These are phyloP conservation scores for Percopsis transmontana DNA, from an alignment of 2,113 vertebrate species.

Conservation along the genomic window DNA sequence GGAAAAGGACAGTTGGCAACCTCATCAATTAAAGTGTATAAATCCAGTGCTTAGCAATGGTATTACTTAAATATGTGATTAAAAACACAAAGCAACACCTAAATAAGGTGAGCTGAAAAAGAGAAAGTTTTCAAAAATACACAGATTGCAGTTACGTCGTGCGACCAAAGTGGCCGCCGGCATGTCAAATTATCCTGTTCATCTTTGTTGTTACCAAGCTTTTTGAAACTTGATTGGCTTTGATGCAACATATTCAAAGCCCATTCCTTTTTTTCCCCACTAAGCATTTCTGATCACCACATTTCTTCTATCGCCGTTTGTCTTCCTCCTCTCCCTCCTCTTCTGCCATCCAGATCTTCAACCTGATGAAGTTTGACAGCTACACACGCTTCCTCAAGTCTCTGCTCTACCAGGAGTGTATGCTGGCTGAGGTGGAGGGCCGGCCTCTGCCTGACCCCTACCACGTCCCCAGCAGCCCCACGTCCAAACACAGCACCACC, in stretches of 20 bases:
- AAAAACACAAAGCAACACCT: neutral
- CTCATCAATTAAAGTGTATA: neutral
- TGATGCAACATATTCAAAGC: too few relatives aligned
- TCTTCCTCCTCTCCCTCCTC: neutral
- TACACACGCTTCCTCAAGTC: conserved; percentile 97
- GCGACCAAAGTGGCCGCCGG: too few relatives aligned
- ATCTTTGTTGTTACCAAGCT: too few relatives aligned
- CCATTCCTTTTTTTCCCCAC: too few relatives aligned
- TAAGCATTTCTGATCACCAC: neutral
- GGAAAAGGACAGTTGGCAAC: too few relatives aligned
- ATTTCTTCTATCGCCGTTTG: neutral
- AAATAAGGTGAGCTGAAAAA: neutral
- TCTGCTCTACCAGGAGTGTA: conserved; percentile 93
- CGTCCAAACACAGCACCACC: conserved; percentile 88
- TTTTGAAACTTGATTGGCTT: too few relatives aligned
- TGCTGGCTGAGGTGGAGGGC: conserved; percentile 95
- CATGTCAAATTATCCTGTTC: too few relatives aligned
- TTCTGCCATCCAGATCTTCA: conserved; percentile 86
- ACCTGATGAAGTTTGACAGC: conserved; percentile 99
- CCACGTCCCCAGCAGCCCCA: conserved; percentile 90
- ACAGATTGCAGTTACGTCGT: too few relatives aligned
- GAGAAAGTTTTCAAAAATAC: too few relatives aligned
- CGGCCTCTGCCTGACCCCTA: conserved; percentile 88
- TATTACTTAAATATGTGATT: neutral
- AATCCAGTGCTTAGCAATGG: neutral